A percentile compares a stretch with the other conserved stretches of the same genome.
These are phyloP conservation scores for Drosophila anceps DNA, from an alignment of 2,888 invertebrate species.

Conservation along the genomic window DNA sequence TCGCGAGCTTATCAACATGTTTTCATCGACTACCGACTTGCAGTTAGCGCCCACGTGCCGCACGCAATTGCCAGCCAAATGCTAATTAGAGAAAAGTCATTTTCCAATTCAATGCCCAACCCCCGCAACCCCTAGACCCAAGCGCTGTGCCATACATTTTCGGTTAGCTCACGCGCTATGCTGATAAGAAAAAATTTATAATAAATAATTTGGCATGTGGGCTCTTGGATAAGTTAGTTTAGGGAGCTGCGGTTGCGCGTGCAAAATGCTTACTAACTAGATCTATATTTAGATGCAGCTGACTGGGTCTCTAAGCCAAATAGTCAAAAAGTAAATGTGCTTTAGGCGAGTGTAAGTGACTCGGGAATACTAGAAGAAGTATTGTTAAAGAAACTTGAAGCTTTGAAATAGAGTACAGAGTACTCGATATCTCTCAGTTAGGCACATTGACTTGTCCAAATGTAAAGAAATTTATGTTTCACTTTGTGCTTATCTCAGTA, in stretches of 20 bases:
- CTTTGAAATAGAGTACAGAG: neutral
- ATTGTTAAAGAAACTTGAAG: too few species aligned
- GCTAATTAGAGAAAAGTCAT: slow-evolving; percentile 50
- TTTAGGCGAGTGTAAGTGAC: neutral
- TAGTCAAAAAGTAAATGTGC: neutral
- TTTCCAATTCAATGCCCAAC: slow-evolving; percentile 14
- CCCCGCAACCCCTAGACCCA: neutral
- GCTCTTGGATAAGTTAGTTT: slow-evolving; percentile 14
- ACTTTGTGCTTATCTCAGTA: too few species aligned
- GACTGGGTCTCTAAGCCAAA: neutral
- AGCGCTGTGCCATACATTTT: slow-evolving; percentile 26
- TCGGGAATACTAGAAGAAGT: too few species aligned
- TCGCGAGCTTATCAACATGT: slow-evolving; percentile 65
- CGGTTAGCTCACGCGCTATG: slow-evolving; percentile 17
- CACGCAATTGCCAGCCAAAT: slow-evolving; percentile 53
- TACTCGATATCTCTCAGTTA: neutral
- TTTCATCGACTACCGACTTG: slow-evolving; percentile 45
- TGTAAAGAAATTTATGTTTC: too few species aligned
- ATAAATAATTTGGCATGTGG: slow-evolving; percentile 35
- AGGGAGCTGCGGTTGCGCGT: slow-evolving; percentile 4
- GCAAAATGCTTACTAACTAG: slow-evolving; percentile 8
- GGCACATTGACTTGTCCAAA: too few species aligned
- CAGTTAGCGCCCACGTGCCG: slow-evolving; percentile 46
- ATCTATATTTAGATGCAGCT: neutral
- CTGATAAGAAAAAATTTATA: slow-evolving; percentile 23